These are phyloP conservation scores for Triplophysa siluroides DNA, from an alignment of 2,113 vertebrate genomes.

Conservation along the genomic window DNA sequence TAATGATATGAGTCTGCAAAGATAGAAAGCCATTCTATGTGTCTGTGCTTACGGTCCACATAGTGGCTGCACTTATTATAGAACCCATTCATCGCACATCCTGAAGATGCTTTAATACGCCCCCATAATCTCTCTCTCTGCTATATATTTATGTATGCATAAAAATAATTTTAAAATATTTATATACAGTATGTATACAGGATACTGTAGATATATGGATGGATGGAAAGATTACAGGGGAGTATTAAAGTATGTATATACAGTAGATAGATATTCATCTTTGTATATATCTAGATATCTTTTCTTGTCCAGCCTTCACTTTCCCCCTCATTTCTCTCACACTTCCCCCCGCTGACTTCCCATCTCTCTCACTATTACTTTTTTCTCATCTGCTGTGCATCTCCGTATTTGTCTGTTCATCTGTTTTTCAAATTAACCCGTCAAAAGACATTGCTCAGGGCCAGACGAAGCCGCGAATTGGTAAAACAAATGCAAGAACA, in stretches of 20 bases:
- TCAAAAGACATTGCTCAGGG: constrained; percentile 49
- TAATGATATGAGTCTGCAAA: constrained; percentile 73
- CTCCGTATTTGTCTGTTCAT: constrained; percentile 53
- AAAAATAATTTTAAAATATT: background rate
- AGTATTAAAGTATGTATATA: no score
- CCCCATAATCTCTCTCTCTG: constrained; percentile 39
- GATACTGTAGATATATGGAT: no score
- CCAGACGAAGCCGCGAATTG: constrained; percentile 51
- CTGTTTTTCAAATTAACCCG: constrained; percentile 60
- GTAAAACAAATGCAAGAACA: constrained; percentile 49
- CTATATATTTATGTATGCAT: constrained; percentile 52
- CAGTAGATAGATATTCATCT: no score
- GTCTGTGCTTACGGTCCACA: constrained; percentile 60
- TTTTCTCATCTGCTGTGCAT: constrained; percentile 50
- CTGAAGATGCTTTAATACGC: constrained; percentile 61
- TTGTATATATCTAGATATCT: no score
- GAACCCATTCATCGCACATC: constrained; percentile 68
- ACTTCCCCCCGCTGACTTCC: constrained; percentile 46
- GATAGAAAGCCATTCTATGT: constrained; percentile 42
- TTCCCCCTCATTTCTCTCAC: constrained; percentile 39
- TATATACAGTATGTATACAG: no score
- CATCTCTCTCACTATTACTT: constrained; percentile 18
- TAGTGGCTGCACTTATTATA: constrained; percentile 67
- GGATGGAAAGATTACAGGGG: no score
- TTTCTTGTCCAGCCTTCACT: constrained; percentile 19